Conservation (phyloP, 1,140 invertebrate species). For the Zaprionus gabonicus region DNA sequence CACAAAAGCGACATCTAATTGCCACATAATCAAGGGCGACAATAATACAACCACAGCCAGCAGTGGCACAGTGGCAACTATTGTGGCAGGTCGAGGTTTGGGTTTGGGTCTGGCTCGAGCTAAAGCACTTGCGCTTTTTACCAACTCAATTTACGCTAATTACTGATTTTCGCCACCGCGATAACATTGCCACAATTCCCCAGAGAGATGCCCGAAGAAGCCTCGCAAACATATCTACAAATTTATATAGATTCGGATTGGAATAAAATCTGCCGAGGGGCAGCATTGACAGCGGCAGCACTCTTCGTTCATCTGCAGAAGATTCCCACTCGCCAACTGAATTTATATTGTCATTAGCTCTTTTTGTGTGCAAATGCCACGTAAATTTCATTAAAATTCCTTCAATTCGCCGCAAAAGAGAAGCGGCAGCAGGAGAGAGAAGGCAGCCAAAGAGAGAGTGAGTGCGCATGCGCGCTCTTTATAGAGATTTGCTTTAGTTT, state of each 20-base stretch:
- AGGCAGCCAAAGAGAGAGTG: not conserved
- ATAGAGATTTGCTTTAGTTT: conserved; percentile 32
- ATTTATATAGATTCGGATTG: not conserved
- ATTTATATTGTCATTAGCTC: conserved; percentile 81
- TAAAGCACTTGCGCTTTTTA: conserved; percentile 76
- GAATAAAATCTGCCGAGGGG: not conserved
- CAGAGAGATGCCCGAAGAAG: conserved; percentile 8
- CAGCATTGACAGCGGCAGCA: conserved; percentile 38
- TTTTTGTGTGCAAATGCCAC: conserved; percentile 63
- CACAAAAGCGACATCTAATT: conserved; percentile 79
- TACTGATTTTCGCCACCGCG: conserved; percentile 75
- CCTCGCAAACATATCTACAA: not conserved
- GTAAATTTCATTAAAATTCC: conserved; percentile 70
- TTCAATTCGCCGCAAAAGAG: conserved; percentile 61
- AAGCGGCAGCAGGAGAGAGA: conserved; percentile 4
- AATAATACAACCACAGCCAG: conserved; percentile 47
- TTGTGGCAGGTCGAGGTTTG: conserved; percentile 28
- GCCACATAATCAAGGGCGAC: conserved; percentile 71
- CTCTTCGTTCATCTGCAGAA: conserved; percentile 60
- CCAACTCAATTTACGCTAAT: conserved; percentile 82
- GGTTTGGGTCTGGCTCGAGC: conserved; percentile 16
- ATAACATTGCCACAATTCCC: conserved; percentile 46
- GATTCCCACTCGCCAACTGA: conserved; percentile 54
- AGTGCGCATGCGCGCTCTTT: conserved; percentile 59
- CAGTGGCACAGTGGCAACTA: conserved; percentile 45